phyloP scores from a whole-genome alignment of 2,888 invertebrate genomes.

The Drosophila aldrichi region DNA sequence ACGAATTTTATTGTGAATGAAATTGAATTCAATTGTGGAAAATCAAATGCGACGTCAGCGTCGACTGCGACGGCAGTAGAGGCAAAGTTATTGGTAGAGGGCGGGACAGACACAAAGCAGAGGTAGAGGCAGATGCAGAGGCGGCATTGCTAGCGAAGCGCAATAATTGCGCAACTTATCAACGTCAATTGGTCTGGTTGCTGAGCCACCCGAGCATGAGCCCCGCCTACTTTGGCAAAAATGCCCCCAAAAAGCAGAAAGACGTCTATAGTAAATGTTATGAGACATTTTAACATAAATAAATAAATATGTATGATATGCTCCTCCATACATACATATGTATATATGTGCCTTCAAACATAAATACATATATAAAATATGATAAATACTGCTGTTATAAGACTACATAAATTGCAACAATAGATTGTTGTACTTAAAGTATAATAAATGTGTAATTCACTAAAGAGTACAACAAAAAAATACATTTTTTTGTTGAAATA shows the following conservation, averaged over 20 bases:
- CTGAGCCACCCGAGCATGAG: not conserved
- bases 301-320: slow-evolving; percentile 23
- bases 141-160: slow-evolving; percentile 45
- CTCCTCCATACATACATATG: not conserved
- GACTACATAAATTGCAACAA: not conserved
- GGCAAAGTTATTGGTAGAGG: not conserved
- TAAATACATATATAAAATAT: slow-evolving; percentile 1
- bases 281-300: slow-evolving; percentile 48
- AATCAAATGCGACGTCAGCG: slow-evolving; percentile 49
- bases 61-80: not conserved
- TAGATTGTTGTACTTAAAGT: not conserved
- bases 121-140: not conserved
- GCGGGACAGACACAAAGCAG: no score
- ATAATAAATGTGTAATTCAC: not conserved
- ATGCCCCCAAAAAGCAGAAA: slow-evolving; percentile 8
- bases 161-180: slow-evolving; percentile 68
- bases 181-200: slow-evolving; percentile 53
- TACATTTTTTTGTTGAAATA: no score
- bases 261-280: slow-evolving; percentile 28
- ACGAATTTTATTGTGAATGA: slow-evolving; percentile 62
- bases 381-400: not conserved
- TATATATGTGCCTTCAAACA: no score
- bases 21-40: slow-evolving; percentile 65
- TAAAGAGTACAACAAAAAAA: not conserved
- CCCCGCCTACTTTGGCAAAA: slow-evolving; percentile 17